Evolutionary conservation across 2,888 invertebrate species (phyloP), one percentile per base, ranked within the genome.

Genomic region (Chorisops tibialis): DNA sequence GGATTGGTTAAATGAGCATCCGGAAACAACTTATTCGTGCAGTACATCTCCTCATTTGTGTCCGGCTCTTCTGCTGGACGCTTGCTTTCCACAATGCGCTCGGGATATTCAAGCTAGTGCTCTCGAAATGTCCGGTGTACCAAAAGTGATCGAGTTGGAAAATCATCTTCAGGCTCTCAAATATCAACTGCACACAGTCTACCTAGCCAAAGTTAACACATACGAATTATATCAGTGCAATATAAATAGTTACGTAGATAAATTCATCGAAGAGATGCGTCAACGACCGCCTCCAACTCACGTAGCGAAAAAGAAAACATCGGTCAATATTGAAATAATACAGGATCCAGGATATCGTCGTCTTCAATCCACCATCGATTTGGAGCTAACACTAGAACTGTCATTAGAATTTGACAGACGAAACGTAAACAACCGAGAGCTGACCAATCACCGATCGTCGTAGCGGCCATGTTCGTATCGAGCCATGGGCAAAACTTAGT

Each of bases 11-110:
- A 73, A 83, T 66, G 84, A 88, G 67, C 91, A 97, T 79, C 96
- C 98, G 7, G 96, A 97, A 77, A 90, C 87, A 45, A 89, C 92
- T 2, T 99, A 96, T 80, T 99, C 98, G 79, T 88, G 95, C 74
- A 73, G 80, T 60, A 95, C 95, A 75, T 89, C 91, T 67, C 93
- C 96, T 35, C 93, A 99, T 79, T 82, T 99, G 74, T 87, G 95
- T 50, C 96, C 98, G 1, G 94, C 99, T 0, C 98, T 94, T 77
- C 80, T 99, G 66, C 80, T 99, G 59, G 99, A 99, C 79, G 87
- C 90, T 58, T 80, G 85, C 64, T 79, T 98, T 59, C 85, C 87
- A 71, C 85, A 89, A 70, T 85, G 94, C 66, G 85, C 88, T 3
- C 71, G 82, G 12, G 90, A 91, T 72, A 85, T 95, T 11, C 85